phyloP scores from a whole-genome alignment of 2,888 invertebrate species.

The Melikaiella ostensackeni region DNA sequence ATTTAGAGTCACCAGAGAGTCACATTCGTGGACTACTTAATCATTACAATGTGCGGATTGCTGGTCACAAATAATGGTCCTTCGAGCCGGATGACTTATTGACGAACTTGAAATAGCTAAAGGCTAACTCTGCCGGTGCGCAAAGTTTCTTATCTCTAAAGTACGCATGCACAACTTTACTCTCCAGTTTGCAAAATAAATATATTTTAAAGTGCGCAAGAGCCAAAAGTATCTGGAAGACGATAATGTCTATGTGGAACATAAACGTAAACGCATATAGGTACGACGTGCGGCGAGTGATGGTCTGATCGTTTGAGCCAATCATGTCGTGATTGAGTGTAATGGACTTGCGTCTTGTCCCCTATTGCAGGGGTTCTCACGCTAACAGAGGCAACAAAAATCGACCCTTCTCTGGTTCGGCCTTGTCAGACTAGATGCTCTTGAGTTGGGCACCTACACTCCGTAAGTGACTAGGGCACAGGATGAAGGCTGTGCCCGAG shows the following conservation, averaged over 20 bases:
- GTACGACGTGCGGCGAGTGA: slow-evolving; percentile 69
- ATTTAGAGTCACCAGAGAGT: background rate
- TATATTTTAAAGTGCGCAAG: background rate
- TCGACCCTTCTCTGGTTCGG: slow-evolving; percentile 55
- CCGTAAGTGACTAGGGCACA: slow-evolving; percentile 75
- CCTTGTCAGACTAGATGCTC: slow-evolving; percentile 54
- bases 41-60: background rate
- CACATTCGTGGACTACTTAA: background rate
- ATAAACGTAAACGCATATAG: slow-evolving; percentile 62
- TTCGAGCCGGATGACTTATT: too few species aligned
- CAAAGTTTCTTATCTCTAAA: too few species aligned
- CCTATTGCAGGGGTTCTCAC: slow-evolving; percentile 75
- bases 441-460: slow-evolving; percentile 71
- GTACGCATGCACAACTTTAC: too few species aligned
- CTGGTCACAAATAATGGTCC: background rate
- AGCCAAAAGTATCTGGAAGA: slow-evolving; percentile 42
- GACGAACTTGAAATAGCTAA: too few species aligned
- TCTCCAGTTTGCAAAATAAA: too few species aligned
- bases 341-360: slow-evolving; percentile 78
- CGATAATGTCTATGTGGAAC: slow-evolving; percentile 59
- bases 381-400: slow-evolving; percentile 45
- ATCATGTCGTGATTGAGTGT: slow-evolving; percentile 76
- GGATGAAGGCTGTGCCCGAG: slow-evolving; percentile 76
- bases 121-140: too few species aligned
- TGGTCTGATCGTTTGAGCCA: slow-evolving; percentile 77